Conservation (phyloP, 2,113 vertebrate species). For the Patagioenas fasciata region DNA sequence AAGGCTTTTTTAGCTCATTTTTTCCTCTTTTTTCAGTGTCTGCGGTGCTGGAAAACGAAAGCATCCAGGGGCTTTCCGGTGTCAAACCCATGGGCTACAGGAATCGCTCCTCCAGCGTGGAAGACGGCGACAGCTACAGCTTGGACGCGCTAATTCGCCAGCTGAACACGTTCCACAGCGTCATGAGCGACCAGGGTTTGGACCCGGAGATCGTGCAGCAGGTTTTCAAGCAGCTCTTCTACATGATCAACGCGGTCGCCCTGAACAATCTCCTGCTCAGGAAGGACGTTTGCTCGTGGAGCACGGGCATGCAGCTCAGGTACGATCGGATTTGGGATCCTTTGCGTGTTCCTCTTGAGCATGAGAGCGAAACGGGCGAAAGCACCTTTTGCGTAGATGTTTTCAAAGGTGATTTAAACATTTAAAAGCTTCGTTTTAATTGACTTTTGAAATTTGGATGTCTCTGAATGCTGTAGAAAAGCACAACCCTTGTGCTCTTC, state of each 20-base stretch:
- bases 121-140: constrained; percentile 76
- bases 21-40: constrained; percentile 75
- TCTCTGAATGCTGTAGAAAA: neutral
- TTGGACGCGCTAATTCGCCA: constrained; percentile 84
- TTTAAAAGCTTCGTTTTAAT: neutral
- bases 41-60: constrained; percentile 93
- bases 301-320: constrained; percentile 95
- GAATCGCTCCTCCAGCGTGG: constrained; percentile 82
- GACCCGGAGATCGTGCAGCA: constrained; percentile 93
- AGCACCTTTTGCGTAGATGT: neutral
- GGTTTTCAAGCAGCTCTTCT: constrained; percentile 92
- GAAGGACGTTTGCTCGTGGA: constrained; percentile 96
- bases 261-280: constrained; percentile 95
- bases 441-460: neutral
- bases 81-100: constrained; percentile 89
- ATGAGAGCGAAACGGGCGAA: neutral
- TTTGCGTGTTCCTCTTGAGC: neutral
- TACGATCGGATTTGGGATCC: constrained; percentile 13
- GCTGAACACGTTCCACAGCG: constrained; percentile 80
- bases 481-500: neutral
- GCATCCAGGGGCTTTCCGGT: constrained; percentile 89
- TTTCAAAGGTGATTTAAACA: neutral
- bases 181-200: constrained; percentile 89
- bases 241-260: constrained; percentile 85
- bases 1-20: neutral